Evolutionary conservation across 2,888 invertebrate species (phyloP).

Genomic region (Drosophila lutescens): DNA sequence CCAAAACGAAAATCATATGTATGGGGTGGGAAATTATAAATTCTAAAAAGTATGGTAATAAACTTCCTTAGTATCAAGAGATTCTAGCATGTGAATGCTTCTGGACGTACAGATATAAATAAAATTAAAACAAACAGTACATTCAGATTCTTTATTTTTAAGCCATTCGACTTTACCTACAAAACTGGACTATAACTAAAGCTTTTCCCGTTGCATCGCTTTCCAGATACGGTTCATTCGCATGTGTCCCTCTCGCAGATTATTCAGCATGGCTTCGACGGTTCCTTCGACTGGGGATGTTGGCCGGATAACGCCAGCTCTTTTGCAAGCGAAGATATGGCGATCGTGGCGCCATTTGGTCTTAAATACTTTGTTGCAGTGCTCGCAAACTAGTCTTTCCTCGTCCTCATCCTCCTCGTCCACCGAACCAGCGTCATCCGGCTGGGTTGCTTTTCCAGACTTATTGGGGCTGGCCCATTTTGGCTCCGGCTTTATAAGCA

Average conservation of each 20-base stretch:
- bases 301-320: neutral
- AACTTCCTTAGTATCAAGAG: too few relatives aligned
- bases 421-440: neutral
- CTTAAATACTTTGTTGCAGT: slow-evolving; percentile 67
- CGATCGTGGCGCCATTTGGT: slow-evolving; percentile 56
- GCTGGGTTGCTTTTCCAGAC: neutral
- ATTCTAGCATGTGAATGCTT: too few relatives aligned
- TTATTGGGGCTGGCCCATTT: slow-evolving; percentile 30
- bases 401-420: slow-evolving; percentile 5
- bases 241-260: slow-evolving; percentile 50
- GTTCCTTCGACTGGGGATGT: slow-evolving; percentile 3
- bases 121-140: neutral
- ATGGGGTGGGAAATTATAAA: too few relatives aligned
- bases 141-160: neutral
- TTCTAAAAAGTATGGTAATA: too few relatives aligned
- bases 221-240: slow-evolving; percentile 56
- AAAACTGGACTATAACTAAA: neutral
- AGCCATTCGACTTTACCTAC: neutral
- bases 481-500: slow-evolving; percentile 64
- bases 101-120: too few relatives aligned
- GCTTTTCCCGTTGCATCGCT: slow-evolving; percentile 29
- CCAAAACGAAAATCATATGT: too few relatives aligned
- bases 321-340: slow-evolving; percentile 40
- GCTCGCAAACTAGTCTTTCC: slow-evolving; percentile 48
- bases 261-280: slow-evolving; percentile 43